Conservation (phyloP, 1,140 invertebrate genomes). For the Gonatopus flavifemur region DNA sequence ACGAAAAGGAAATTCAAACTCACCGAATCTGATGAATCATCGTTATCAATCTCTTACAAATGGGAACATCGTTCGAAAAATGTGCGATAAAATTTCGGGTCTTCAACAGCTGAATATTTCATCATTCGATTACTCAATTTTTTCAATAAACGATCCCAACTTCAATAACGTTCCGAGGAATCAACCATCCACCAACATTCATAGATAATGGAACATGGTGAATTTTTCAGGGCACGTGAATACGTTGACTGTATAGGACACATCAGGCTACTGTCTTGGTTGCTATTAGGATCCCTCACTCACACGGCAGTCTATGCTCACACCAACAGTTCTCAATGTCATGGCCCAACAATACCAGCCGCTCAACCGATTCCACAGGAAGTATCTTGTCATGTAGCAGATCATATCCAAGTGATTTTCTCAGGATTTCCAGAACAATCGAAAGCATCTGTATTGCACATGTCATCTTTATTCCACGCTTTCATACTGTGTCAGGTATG, state of each 20-base stretch:
- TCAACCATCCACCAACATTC: constrained; percentile 8
- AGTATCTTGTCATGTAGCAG: constrained; percentile 92
- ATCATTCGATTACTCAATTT: too few relatives aligned
- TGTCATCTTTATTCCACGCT: constrained; percentile 85
- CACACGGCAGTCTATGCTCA: constrained; percentile 72
- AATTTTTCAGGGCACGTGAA: constrained; percentile 76
- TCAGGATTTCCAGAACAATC: constrained; percentile 96
- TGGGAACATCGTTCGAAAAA: too few relatives aligned
- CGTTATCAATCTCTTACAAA: too few relatives aligned
- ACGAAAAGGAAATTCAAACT: too few relatives aligned
- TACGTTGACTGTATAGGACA: constrained; percentile 95
- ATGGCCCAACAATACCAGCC: constrained; percentile 48
- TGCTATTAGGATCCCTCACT: constrained; percentile 90
- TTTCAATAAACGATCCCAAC: too few relatives aligned
- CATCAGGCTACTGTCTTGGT: constrained; percentile 92
- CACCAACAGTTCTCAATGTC: constrained; percentile 37
- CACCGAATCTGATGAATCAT: too few relatives aligned
- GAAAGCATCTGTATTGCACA: constrained; percentile 86
- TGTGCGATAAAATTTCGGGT: too few relatives aligned
- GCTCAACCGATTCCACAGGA: constrained; percentile 94
- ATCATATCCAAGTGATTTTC: constrained; percentile 94
- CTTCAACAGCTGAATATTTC: too few relatives aligned
- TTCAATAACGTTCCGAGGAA: constrained; percentile 2
- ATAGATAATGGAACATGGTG: neutral
- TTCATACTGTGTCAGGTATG: constrained; percentile 78